Conservation (phyloP, 2,797 vertebrate genomes). For the Falco columbarius region DNA sequence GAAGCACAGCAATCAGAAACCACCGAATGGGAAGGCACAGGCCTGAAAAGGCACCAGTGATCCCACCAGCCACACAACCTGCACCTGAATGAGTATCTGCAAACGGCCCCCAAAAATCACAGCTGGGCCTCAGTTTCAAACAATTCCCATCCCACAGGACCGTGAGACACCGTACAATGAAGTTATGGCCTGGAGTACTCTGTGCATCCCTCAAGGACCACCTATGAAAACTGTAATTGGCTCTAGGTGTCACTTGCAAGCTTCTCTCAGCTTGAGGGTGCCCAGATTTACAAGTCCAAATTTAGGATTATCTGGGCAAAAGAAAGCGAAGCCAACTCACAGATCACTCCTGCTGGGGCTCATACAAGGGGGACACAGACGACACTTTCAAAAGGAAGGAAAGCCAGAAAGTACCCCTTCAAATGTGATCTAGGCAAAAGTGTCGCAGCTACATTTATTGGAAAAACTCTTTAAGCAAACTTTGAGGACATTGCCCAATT, state of each 20-base stretch:
- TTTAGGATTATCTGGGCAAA: neutral
- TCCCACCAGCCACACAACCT: neutral
- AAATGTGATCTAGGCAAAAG: accelerated
- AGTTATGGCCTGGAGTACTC: neutral
- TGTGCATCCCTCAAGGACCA: neutral
- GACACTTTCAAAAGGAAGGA: neutral
- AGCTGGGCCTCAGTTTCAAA: neutral
- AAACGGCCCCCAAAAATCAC: neutral
- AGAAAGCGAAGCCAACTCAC: neutral
- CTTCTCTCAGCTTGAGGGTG: neutral
- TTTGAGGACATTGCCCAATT: neutral
- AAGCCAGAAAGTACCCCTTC: neutral
- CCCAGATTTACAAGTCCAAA: neutral
- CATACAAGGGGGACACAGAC: neutral
- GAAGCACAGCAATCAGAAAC: neutral
- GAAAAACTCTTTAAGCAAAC: neutral
- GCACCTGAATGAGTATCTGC: neutral
- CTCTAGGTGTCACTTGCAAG: neutral
- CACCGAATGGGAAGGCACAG: neutral
- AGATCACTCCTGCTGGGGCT: neutral
- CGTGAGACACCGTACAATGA: accelerated
- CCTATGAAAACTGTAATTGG: neutral
- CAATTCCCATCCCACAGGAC: neutral
- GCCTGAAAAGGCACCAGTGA: neutral
- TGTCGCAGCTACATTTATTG: neutral